Base-by-base conservation (phyloP, 35 echinoderm and acorn worm genomes). In the Ptychodera flava region DNA sequence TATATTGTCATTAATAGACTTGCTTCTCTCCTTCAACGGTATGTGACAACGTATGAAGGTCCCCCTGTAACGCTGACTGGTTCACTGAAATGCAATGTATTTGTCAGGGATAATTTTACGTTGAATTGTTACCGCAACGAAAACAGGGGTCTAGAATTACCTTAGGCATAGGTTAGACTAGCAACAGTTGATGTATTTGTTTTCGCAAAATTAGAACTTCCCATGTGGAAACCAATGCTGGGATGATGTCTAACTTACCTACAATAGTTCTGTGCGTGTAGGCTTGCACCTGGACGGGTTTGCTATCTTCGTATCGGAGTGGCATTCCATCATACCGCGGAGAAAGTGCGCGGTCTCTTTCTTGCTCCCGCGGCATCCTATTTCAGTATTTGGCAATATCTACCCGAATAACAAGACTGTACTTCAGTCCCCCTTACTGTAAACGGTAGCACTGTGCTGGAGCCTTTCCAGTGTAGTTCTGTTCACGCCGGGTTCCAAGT, bases 261-360 rank as follows among this genome's bases (percentile, higher is more conserved):
- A 99, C 28, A 77, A 99, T 99, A 79, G 81, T 92, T 79, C 85
- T 83, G 83, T 99, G 96, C 79, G 96, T 93, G 84, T 87, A 90
- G 12, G 81, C 86, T 83, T 94, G 92, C 36, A 80, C 85, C 30
- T 80, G 78, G 1, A 91, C 88, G 33, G 96, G 92, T 81, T 94
- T 99, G 34, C 86, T 99, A 33, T 99, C 96, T 86, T 99, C 96
- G 87, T 99, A 99, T 83, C 96, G 89, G 31, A 82, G 91, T 29
- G 96, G 96, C 82, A 99, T 79, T 31, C 93, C 91, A 78, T 90
- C 91, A 36, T 91, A 99, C 6, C 84, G 84, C 77, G 92, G 96
- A 29, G 38, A n/a, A 35, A 95, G 78, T 0, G 93, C 90, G 83
- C 86, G 88, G 36, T 89, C 53, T 35, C 81, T 81, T 86, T 86